A percentile compares a stretch with the other conserved stretches of the same genome.
These are phyloP conservation scores for Axinella damicornis DNA, from an alignment of 37 sponge, comb jelly and placozoan species.

Conservation along the genomic window DNA sequence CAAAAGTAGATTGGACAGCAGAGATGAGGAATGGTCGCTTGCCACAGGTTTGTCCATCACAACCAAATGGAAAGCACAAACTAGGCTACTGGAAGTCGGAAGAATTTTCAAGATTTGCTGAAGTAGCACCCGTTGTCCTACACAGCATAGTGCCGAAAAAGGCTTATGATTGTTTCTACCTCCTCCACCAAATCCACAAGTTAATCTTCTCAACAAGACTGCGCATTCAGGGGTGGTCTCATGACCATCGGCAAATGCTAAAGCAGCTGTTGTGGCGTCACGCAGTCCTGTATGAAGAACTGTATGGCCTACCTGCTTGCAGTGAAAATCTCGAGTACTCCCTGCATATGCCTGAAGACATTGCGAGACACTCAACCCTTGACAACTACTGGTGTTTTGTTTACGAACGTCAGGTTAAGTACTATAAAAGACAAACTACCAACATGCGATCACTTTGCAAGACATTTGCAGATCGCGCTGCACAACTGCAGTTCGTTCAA, in stretches of 20 bases:
- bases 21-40: slow-evolving; percentile 1
- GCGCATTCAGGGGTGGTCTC: slow-evolving; percentile 13
- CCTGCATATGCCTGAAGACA: slow-evolving; percentile 12
- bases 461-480: slow-evolving; percentile 17
- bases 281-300: slow-evolving; percentile 15
- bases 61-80: background rate
- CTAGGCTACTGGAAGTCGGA: slow-evolving; percentile 30
- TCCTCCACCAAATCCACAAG: background rate
- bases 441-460: slow-evolving; percentile 23
- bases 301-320: slow-evolving; percentile 1
- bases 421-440: slow-evolving; percentile 21
- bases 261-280: slow-evolving; percentile 11
- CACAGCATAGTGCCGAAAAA: background rate
- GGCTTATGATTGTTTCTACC: background rate
- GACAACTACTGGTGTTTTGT: slow-evolving; percentile 37
- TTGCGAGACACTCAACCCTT: background rate
- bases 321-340: slow-evolving; percentile 30
- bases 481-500: slow-evolving; percentile 8
- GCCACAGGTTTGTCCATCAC: background rate
- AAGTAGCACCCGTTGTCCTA: background rate
- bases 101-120: background rate
- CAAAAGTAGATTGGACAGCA: slow-evolving; percentile 1
- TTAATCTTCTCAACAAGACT: background rate
- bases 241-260: background rate
- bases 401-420: background rate